These are phyloP conservation scores for Sorex araneus DNA, from an alignment of 2,113 vertebrate genomes.

Conservation along the genomic window DNA sequence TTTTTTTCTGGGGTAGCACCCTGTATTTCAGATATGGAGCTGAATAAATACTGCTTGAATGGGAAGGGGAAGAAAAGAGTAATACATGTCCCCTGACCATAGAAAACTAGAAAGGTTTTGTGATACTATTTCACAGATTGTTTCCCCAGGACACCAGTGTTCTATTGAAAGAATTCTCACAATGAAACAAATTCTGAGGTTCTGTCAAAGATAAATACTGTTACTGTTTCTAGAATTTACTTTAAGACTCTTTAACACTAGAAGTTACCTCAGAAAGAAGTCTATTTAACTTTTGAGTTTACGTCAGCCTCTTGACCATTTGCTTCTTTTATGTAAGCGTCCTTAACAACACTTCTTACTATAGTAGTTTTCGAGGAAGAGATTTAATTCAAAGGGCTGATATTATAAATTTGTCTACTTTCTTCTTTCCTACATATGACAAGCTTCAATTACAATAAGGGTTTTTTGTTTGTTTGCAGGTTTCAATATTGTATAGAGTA, in stretches of 20 bases:
- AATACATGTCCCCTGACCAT: not conserved
- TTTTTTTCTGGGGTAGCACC: no score
- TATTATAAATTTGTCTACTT: not conserved
- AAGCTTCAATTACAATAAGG: not conserved
- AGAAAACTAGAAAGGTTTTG: conserved; percentile 2
- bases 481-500: not conserved
- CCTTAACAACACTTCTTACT: not conserved
- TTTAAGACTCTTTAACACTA: conserved; percentile 7
- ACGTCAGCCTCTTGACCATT: not conserved
- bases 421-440: not conserved
- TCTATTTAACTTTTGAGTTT: not conserved
- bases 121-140: conserved; percentile 5
- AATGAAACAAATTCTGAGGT: not conserved
- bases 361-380: not conserved
- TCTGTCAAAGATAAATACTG: not conserved
- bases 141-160: not conserved
- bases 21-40: not conserved
- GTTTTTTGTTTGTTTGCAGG: not conserved
- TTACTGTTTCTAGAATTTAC: not conserved
- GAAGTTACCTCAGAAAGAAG: conserved; percentile 6
- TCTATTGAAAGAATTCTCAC: not conserved
- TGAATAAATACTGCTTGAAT: not conserved
- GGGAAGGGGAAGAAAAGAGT: not conserved
- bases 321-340: not conserved
- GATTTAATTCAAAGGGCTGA: conserved; percentile 2